Evolutionary conservation across 2,888 invertebrate genomes (phyloP).

Genomic region (Alsophila aescularia): DNA sequence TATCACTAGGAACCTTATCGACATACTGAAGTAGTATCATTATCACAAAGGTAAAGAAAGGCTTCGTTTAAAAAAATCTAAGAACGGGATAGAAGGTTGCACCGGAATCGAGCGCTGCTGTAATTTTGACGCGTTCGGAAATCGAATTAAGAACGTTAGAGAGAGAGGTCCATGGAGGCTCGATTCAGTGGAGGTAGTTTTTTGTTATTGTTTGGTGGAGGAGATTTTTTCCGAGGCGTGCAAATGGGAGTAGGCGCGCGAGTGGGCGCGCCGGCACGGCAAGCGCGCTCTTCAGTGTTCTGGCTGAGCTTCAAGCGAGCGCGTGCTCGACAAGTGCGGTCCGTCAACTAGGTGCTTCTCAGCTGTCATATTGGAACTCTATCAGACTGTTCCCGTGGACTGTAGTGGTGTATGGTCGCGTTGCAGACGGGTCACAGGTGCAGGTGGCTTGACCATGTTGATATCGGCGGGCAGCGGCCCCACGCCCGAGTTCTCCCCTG

Average conservation of each 20-base stretch:
- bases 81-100: slow-evolving; percentile 79
- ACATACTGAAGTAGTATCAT: background rate
- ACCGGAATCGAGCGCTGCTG: slow-evolving; percentile 74
- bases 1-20: slow-evolving; percentile 44
- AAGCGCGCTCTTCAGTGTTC: slow-evolving; percentile 85
- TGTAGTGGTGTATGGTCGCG: slow-evolving; percentile 55
- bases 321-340: slow-evolving; percentile 72
- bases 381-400: slow-evolving; percentile 56
- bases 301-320: slow-evolving; percentile 83
- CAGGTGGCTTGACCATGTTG: slow-evolving; percentile 84
- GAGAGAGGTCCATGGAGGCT: slow-evolving; percentile 77
- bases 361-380: slow-evolving; percentile 39
- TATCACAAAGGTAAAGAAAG: slow-evolving; percentile 9
- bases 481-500: slow-evolving; percentile 84
- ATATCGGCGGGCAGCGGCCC: slow-evolving; percentile 87
- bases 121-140: slow-evolving; percentile 83
- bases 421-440: slow-evolving; percentile 40
- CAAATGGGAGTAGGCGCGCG: slow-evolving; percentile 83
- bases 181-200: slow-evolving; percentile 73
- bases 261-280: slow-evolving; percentile 81
- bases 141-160: slow-evolving; percentile 83
- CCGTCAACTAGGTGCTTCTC: slow-evolving; percentile 57
- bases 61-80: slow-evolving; percentile 43
- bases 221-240: slow-evolving; percentile 83
- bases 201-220: slow-evolving; percentile 80